Percentiles rank a stretch among this genome's conserved stretches.
Evolutionary conservation across 1,140 invertebrate species (phyloP).

Genomic region (Papilio glaucus): DNA sequence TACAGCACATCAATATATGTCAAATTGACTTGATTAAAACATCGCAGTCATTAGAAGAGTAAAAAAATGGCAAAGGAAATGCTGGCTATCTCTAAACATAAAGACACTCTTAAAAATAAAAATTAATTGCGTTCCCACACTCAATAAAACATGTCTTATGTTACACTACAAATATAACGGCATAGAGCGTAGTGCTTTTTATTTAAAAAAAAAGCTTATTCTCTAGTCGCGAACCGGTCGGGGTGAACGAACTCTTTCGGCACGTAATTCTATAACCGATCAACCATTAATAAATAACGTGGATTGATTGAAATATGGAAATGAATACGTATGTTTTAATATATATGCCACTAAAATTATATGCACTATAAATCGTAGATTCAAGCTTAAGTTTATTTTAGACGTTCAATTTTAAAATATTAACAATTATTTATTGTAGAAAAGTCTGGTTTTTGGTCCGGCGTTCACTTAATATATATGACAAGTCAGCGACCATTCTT

Average conservation of each 20-base stretch:
- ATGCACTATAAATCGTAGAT: not conserved
- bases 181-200: constrained; percentile 46
- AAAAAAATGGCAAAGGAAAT: constrained; percentile 41
- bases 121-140: constrained; percentile 39
- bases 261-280: constrained; percentile 44
- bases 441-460: not conserved
- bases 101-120: constrained; percentile 39
- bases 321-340: constrained; percentile 37
- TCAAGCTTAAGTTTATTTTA: not conserved
- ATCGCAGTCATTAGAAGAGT: constrained; percentile 25
- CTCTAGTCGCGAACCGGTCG: constrained; percentile 49
- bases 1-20: constrained; percentile 9
- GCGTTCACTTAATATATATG: not conserved
- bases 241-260: constrained; percentile 60
- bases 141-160: constrained; percentile 31
- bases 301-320: constrained; percentile 40
- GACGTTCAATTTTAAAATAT: no score
- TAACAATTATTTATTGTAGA: no score
- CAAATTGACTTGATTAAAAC: constrained; percentile 22
- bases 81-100: constrained; percentile 39
- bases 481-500: no score
- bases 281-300: constrained; percentile 41
- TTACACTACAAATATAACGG: constrained; percentile 56
- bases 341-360: constrained; percentile 18
- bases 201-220: constrained; percentile 48